These are phyloP conservation scores for Perca flavescens DNA, from an alignment of 2,113 vertebrate genomes.

Conservation along the genomic window DNA sequence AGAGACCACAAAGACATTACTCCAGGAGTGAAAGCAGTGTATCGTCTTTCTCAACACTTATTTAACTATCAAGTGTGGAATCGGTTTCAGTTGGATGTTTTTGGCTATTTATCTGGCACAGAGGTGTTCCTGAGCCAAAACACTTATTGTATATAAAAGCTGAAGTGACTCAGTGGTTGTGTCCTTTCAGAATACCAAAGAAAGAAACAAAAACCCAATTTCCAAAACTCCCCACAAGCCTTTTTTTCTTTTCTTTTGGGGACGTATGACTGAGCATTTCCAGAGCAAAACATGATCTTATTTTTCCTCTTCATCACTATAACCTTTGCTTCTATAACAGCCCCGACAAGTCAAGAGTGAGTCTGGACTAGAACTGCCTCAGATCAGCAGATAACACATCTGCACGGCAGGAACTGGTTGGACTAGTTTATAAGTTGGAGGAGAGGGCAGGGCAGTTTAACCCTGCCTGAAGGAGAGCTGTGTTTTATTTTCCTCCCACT, in stretches of 20 bases:
- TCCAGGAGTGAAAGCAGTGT: slow-evolving; percentile 39
- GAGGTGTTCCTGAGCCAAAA: neutral
- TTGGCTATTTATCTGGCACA: neutral
- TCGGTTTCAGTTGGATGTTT: slow-evolving; percentile 21
- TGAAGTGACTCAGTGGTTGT: neutral
- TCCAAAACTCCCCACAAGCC: neutral
- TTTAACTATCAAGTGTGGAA: slow-evolving; percentile 23
- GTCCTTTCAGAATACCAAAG: neutral
- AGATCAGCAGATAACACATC: slow-evolving; percentile 79
- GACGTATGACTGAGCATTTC: neutral
- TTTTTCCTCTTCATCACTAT: slow-evolving; percentile 38
- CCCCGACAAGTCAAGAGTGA: slow-evolving; percentile 66
- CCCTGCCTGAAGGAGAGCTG: slow-evolving; percentile 71
- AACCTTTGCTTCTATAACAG: slow-evolving; percentile 44
- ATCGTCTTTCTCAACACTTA: slow-evolving; percentile 33
- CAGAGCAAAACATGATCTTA: neutral
- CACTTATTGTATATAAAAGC: neutral
- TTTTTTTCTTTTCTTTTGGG: neutral
- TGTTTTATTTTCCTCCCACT: slow-evolving; percentile 56
- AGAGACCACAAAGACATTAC: slow-evolving; percentile 42
- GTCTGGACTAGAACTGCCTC: slow-evolving; percentile 67
- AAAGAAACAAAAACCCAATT: neutral
- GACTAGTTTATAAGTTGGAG: slow-evolving; percentile 81
- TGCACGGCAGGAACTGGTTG: slow-evolving; percentile 81
- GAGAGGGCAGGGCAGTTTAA: slow-evolving; percentile 83